Evolutionary conservation across 2,113 vertebrate species (phyloP), one percentile per base, ranked within the genome.

Genomic region (Loxodonta africana): DNA sequence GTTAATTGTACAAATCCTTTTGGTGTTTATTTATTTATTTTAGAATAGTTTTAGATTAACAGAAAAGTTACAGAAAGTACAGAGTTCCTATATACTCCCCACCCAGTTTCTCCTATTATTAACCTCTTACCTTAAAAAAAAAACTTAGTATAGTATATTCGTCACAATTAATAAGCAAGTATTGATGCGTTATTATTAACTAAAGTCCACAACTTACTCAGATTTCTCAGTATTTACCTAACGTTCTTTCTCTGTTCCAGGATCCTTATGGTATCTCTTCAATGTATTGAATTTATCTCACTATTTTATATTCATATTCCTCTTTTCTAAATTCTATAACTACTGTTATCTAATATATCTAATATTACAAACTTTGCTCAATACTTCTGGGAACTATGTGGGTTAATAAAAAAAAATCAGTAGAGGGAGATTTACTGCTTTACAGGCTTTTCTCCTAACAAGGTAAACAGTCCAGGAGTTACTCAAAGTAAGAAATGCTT

Each of bases 321-420:
- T 46, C 81, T 67, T 85, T 90, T 82, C 30, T 85, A 57, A 89
- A 10, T 17, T 46, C 62, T 77, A 4, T 96, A 65, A 62, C 81
- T 92, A 83, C 7, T 90, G 44, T 41, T 93, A 82, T 14, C 63
- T 85, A 95, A 86, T 33, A 76, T 33, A 78, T 74, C 20, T 91
- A 92, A 92, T 73, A 78, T n/a, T 86, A 90, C 82, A 87, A 53
- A 53, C 14, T 9, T 41, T 71, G 28, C 62, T 48, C 65, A 90
- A 44, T 53, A 89, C 6, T 90, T 83, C 20, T 60, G 51, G 51
- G 5, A 92, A 90, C n/a, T 41, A 93, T 6, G 20, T 63, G 4
- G n/a, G 92, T 17, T 63, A 96, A 95, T 69, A 84, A 73, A 83
- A 95, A 78, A 88, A 78, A 91, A 88, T 85, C 41, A 77, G 46